These are phyloP conservation scores for Syngnathus floridae DNA, from an alignment of 2,113 vertebrate genomes.

Conservation along the genomic window DNA sequence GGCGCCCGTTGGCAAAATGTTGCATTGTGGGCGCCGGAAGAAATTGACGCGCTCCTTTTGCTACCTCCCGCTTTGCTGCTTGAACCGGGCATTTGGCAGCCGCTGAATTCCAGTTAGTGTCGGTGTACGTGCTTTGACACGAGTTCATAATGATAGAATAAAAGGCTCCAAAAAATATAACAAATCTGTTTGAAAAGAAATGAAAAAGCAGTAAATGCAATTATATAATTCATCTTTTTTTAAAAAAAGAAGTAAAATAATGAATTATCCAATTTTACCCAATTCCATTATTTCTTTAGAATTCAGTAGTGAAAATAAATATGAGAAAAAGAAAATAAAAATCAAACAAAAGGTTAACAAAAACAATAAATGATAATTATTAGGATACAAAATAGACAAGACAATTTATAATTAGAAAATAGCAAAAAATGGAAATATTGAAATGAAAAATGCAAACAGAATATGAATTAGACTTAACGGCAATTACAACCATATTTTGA, in stretches of 20 bases:
- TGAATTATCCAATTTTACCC: not conserved
- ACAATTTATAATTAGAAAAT: too few species aligned
- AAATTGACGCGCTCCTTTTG: slow-evolving; percentile 15
- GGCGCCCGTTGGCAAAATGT: slow-evolving; percentile 51
- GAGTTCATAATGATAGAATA: too few species aligned
- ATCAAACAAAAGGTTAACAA: not conserved
- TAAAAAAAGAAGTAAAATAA: not conserved
- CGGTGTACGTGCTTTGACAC: too few species aligned
- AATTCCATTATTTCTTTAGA: not conserved
- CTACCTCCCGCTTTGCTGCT: slow-evolving; percentile 29
- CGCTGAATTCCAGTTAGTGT: slow-evolving; percentile 20
- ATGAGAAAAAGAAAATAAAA: not conserved
- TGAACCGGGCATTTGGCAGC: slow-evolving; percentile 41
- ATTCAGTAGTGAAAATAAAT: not conserved
- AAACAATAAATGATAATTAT: not conserved
- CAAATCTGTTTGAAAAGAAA: too few species aligned
- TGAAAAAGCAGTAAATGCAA: too few species aligned
- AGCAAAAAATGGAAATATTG: too few species aligned
- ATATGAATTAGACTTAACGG: not conserved
- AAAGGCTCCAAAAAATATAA: too few species aligned
- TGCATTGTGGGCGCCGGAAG: slow-evolving; percentile 36
- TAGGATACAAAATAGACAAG: too few species aligned
- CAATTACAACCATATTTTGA: not conserved
- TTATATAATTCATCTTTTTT: too few species aligned
- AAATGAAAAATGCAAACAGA: too few species aligned